These are phyloP conservation scores for Thripadectes ignobilis DNA, from an alignment of 2,797 vertebrate genomes.

Conservation along the genomic window DNA sequence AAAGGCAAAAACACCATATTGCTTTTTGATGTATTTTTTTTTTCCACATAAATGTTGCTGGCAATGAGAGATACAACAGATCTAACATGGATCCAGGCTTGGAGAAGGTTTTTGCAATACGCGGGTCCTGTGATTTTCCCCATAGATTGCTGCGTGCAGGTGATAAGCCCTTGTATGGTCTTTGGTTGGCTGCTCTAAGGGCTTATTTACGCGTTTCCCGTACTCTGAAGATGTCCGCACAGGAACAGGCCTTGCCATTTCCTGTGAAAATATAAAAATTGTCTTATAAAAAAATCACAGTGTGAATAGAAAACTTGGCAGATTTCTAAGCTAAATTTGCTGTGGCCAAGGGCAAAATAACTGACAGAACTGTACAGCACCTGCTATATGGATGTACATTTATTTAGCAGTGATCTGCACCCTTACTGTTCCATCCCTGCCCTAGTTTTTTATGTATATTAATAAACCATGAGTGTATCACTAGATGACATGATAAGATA, in stretches of 20 bases:
- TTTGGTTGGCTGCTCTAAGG: constrained; percentile 45
- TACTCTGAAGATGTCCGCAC: constrained; percentile 83
- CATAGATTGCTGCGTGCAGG: constrained; percentile 79
- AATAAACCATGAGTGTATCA: background rate
- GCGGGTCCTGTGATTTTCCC: constrained; percentile 79
- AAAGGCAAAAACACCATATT: background rate
- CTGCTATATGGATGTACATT: background rate
- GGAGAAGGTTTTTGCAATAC: constrained; percentile 75
- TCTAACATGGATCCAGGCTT: constrained; percentile 74
- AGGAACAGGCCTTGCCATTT: constrained; percentile 75
- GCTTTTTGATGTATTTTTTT: background rate
- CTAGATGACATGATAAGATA: background rate
- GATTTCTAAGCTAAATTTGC: background rate
- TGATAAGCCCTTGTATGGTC: constrained; percentile 65
- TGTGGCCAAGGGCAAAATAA: background rate
- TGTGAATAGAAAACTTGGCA: background rate
- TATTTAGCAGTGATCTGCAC: background rate
- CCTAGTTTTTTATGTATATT: background rate
- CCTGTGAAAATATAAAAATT: constrained; percentile 72
- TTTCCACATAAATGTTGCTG: background rate
- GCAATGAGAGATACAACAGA: background rate
- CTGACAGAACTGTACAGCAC: background rate
- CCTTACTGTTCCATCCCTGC: background rate
- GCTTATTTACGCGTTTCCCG: constrained; percentile 70
- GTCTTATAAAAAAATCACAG: background rate